Conservation (phyloP, 2,797 vertebrate genomes). For the Graptemys geographica region DNA sequence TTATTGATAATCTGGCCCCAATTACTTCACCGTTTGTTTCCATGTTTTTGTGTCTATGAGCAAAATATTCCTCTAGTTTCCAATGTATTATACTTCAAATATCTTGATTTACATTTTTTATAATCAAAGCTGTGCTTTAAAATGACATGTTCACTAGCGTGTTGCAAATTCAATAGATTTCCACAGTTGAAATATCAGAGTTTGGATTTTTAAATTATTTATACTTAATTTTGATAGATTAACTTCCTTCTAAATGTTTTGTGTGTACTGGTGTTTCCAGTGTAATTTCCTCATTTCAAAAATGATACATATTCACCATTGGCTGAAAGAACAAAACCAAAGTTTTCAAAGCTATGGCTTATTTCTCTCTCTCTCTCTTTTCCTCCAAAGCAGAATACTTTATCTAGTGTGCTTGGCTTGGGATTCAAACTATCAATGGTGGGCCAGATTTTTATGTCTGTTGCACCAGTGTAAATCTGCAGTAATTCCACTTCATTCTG, state of each 20-base stretch:
- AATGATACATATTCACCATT: neutral
- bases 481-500: neutral
- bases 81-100: constrained; percentile 46
- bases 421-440: neutral
- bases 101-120: constrained; percentile 56
- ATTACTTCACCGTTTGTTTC: constrained; percentile 12
- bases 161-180: constrained; percentile 61
- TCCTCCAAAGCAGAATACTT: neutral
- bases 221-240: constrained; percentile 48
- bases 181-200: constrained; percentile 53
- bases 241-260: constrained; percentile 50
- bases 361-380: neutral
- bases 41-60: constrained; percentile 8
- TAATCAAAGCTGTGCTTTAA: constrained; percentile 61
- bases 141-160: constrained; percentile 53
- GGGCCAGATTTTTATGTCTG: neutral
- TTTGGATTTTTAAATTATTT: constrained; percentile 54
- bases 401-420: rapidly evolving
- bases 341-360: neutral
- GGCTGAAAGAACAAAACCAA: neutral
- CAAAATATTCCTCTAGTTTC: constrained; percentile 32
- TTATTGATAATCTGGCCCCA: constrained; percentile 13
- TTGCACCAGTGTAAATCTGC: neutral
- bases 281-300: neutral
- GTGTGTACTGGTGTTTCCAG: neutral